Percentiles rank a stretch among this genome's conserved stretches.
Conservation (phyloP, 2,113 vertebrate genomes). For the Bettongia penicillata region DNA sequence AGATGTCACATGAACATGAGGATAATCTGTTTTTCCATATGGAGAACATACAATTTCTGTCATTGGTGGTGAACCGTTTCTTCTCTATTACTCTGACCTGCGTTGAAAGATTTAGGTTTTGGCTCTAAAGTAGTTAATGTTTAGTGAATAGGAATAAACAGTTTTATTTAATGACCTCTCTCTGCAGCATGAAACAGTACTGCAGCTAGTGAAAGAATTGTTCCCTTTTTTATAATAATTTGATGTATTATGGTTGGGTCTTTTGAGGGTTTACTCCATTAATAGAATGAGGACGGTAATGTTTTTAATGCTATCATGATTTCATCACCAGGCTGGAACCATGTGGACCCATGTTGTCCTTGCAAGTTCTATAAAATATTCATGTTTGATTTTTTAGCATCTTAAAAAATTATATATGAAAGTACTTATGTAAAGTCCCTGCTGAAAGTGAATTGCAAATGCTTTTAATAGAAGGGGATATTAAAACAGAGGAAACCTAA, state of each 20-base stretch:
- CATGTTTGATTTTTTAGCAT: constrained; percentile 20
- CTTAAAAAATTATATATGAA: constrained; percentile 5
- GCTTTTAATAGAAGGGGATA: constrained; percentile 29
- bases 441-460: not conserved
- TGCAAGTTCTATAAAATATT: constrained; percentile 13
- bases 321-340: not conserved
- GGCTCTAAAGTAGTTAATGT: not conserved
- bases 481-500: not conserved
- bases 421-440: constrained; percentile 36
- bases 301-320: not conserved
- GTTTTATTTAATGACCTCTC: constrained; percentile 35
- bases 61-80: not conserved
- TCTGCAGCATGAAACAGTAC: constrained; percentile 31
- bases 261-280: constrained; percentile 32
- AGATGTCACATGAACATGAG: constrained; percentile 43
- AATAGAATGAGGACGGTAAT: constrained; percentile 10
- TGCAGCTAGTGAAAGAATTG: constrained; percentile 8
- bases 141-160: constrained; percentile 30
- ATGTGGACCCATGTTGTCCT: not conserved
- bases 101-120: constrained; percentile 17
- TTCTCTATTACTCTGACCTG: constrained; percentile 31
- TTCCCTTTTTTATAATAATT: constrained; percentile 38
- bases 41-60: constrained; percentile 41
- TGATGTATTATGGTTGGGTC: constrained; percentile 13
- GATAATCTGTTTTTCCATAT: constrained; percentile 15